Evolutionary conservation across 2,797 vertebrate genomes (phyloP).

Genomic region (Bryconaethiops microstoma): DNA sequence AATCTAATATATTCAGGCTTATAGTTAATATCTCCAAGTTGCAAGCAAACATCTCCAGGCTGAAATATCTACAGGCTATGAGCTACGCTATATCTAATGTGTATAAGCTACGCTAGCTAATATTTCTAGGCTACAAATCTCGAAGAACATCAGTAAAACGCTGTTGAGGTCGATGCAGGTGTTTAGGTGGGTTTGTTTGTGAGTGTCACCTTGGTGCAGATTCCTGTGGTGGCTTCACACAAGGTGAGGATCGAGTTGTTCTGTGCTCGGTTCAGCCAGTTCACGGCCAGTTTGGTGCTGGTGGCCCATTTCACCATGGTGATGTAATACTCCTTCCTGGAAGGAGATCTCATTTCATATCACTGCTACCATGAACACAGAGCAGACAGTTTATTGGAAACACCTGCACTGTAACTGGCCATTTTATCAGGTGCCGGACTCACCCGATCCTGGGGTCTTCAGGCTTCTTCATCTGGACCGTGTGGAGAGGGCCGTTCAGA

Average conservation of each 20-base stretch:
- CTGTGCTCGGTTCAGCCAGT: slow-evolving; percentile 97
- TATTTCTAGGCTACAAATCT: too few species aligned
- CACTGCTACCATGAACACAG: not conserved
- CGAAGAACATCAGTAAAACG: too few species aligned
- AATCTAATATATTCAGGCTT: too few species aligned
- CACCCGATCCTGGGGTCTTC: slow-evolving; percentile 95
- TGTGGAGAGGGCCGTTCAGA: slow-evolving; percentile 92
- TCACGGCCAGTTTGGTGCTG: slow-evolving; percentile 94
- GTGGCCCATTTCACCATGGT: slow-evolving; percentile 99
- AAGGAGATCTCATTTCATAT: slow-evolving; percentile 26
- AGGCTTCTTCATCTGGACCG: slow-evolving; percentile 90
- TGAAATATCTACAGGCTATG: too few species aligned
- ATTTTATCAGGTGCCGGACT: slow-evolving; percentile 39
- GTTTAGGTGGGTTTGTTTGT: too few species aligned
- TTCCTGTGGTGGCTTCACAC: slow-evolving; percentile 93
- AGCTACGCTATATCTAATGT: too few species aligned
- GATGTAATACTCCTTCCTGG: slow-evolving; percentile 90
- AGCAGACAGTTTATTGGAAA: not conserved
- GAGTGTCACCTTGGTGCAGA: slow-evolving; percentile 87
- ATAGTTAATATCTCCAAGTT: too few species aligned
- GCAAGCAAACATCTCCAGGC: too few species aligned
- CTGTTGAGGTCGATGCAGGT: too few species aligned
- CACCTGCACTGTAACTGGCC: too few species aligned
- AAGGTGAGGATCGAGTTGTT: slow-evolving; percentile 95
- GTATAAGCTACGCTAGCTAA: too few species aligned